These are phyloP conservation scores for Thera obeliscata DNA, from an alignment of 2,888 invertebrate species.

Conservation along the genomic window DNA sequence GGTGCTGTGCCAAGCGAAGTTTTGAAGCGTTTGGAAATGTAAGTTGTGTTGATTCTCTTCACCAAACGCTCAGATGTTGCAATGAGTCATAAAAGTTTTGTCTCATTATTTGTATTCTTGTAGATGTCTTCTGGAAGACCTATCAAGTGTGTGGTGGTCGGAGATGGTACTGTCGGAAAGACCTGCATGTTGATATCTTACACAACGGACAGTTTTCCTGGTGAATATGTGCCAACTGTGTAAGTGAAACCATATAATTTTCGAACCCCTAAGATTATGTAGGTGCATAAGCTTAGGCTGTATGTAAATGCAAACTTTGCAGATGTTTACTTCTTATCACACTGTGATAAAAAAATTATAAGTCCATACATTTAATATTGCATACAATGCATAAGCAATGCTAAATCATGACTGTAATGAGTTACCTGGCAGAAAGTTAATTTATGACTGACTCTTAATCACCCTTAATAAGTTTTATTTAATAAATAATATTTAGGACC, in stretches of 20 bases:
- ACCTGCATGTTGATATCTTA: constrained; percentile 97
- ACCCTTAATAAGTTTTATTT: too few species aligned
- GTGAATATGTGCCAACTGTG: constrained; percentile 98
- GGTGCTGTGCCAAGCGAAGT: constrained; percentile 14
- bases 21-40: constrained; percentile 42
- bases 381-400: too few species aligned
- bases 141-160: constrained; percentile 96
- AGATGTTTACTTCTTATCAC: neutral
- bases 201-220: constrained; percentile 96
- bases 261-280: too few species aligned
- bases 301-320: neutral
- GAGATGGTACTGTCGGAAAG: constrained; percentile 97
- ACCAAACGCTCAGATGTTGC: constrained; percentile 60
- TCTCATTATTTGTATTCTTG: constrained; percentile 60
- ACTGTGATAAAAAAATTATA: too few species aligned
- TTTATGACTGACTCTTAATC: too few species aligned
- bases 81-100: constrained; percentile 74
- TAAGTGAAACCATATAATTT: constrained; percentile 80
- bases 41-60: constrained; percentile 49
- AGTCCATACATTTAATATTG: too few species aligned
- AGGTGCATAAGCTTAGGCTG: too few species aligned
- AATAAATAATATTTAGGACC: too few species aligned
- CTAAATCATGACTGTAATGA: too few species aligned
- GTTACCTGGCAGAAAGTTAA: too few species aligned
- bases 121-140: constrained; percentile 96